A percentile compares a stretch with the other conserved stretches of the same genome.
Conservation (phyloP, 2,888 invertebrate species). For the Serrognathus titanus region DNA sequence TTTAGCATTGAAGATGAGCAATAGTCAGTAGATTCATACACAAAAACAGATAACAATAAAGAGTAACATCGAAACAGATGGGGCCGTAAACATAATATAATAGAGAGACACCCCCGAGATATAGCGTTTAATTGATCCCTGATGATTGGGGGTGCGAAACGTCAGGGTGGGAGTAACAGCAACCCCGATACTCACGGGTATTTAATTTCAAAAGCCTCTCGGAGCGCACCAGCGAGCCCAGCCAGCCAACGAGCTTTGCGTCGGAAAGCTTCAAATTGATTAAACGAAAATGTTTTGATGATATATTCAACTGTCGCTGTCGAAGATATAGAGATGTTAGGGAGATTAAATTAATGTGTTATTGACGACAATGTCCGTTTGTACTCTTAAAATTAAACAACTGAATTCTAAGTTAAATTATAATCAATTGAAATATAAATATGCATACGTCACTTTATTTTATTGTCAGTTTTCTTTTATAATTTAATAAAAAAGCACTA, state of each 20-base stretch:
- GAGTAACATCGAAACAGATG: conserved; percentile 21
- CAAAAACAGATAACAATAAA: not conserved
- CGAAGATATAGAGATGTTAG: too few species aligned
- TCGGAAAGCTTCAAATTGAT: conserved; percentile 17
- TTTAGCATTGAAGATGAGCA: not conserved
- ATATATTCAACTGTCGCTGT: too few species aligned
- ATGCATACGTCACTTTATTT: too few species aligned
- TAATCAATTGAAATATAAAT: too few species aligned
- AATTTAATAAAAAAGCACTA: too few species aligned
- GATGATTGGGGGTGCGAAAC: conserved; percentile 45
- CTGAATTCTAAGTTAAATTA: too few species aligned
- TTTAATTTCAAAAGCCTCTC: conserved; percentile 37
- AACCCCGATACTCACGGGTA: conserved; percentile 39
- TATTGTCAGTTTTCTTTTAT: too few species aligned
- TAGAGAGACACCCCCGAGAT: conserved; percentile 24
- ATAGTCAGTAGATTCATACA: not conserved
- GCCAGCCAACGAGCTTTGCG: not conserved
- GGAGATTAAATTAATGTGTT: too few species aligned
- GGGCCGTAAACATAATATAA: conserved; percentile 24
- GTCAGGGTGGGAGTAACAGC: conserved; percentile 32
- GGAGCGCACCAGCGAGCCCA: conserved; percentile 1
- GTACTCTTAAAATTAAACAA: too few species aligned
- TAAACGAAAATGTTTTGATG: conserved; percentile 1
- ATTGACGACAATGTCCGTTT: too few species aligned
- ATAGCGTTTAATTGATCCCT: conserved; percentile 45